Percentiles rank a stretch among this genome's conserved stretches.
Conservation (phyloP, 1,140 invertebrate genomes). For the Hydropsyche tenuis region DNA sequence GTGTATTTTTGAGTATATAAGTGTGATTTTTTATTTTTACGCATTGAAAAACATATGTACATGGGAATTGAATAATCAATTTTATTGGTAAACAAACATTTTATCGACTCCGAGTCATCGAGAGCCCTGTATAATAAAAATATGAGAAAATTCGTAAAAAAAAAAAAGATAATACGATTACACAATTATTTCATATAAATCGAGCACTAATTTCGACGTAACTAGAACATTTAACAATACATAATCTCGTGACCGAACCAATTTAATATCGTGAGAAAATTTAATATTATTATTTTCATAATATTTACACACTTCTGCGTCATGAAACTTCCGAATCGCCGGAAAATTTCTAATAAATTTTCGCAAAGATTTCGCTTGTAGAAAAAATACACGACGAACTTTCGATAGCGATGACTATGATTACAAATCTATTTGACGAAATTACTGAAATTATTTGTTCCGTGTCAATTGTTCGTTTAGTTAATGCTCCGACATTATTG, state of each 20-base stretch:
- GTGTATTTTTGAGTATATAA: background rate
- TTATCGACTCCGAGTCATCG: too few species aligned
- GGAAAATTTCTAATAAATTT: too few species aligned
- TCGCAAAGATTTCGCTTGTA: too few species aligned
- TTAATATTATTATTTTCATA: background rate
- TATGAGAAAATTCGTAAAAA: too few species aligned
- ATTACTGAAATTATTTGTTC: background rate
- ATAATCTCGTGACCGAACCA: background rate
- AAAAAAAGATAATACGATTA: too few species aligned
- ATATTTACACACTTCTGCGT: background rate
- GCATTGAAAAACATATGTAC: background rate
- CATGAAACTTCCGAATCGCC: too few species aligned
- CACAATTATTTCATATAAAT: background rate
- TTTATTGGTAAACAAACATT: too few species aligned
- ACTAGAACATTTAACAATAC: background rate
- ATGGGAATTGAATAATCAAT: too few species aligned
- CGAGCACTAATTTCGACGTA: background rate
- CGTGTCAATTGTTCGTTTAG: background rate
- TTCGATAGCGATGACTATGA: too few species aligned
- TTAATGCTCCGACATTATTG: background rate
- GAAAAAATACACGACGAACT: too few species aligned
- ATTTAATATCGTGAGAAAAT: constrained; percentile 8
- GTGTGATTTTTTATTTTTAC: background rate
- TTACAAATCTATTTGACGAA: too few species aligned
- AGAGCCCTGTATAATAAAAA: too few species aligned